Percentiles rank a stretch among this genome's conserved stretches.
phyloP scores from a whole-genome alignment of 2,888 invertebrate genomes.

The Amiota communis region DNA sequence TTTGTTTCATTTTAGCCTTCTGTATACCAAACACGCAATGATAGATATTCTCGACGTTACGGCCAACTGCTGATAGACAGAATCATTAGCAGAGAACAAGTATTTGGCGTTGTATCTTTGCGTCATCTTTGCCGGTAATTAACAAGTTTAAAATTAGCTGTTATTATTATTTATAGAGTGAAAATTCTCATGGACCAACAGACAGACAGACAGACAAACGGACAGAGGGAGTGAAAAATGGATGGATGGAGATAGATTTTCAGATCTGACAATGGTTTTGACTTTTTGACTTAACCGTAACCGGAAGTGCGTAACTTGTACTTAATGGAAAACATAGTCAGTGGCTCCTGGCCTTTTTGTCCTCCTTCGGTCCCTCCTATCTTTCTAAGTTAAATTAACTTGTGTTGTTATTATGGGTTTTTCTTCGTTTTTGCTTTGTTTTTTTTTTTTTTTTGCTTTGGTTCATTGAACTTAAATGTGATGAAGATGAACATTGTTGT shows the following conservation, averaged over 20 bases:
- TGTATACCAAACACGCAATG: slow-evolving; percentile 61
- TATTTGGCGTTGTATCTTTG: slow-evolving; percentile 76
- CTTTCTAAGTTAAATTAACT: background rate
- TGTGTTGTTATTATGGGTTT: background rate
- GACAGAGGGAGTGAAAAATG: no score
- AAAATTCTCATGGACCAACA: no score
- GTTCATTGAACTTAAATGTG: no score
- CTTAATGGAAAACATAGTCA: no score
- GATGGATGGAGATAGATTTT: no score
- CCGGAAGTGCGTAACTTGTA: slow-evolving; percentile 10
- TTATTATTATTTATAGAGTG: no score
- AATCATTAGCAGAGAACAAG: slow-evolving; percentile 69
- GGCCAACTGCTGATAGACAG: slow-evolving; percentile 68
- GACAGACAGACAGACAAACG: no score
- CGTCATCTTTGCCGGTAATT: slow-evolving; percentile 80
- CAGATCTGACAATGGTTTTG: slow-evolving; percentile 18
- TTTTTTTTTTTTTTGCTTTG: background rate
- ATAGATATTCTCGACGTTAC: slow-evolving; percentile 70
- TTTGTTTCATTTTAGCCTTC: slow-evolving; percentile 56
- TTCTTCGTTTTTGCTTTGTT: background rate
- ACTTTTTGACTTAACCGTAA: slow-evolving; percentile 15
- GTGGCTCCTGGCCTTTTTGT: slow-evolving; percentile 21
- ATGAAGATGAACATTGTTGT: background rate
- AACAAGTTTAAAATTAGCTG: slow-evolving; percentile 35
- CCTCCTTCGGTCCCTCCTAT: no score